Percentiles rank a stretch among this genome's conserved stretches.
Evolutionary conservation across 2,797 vertebrate genomes (phyloP).

Genomic region (Fistularia tabacaria): DNA sequence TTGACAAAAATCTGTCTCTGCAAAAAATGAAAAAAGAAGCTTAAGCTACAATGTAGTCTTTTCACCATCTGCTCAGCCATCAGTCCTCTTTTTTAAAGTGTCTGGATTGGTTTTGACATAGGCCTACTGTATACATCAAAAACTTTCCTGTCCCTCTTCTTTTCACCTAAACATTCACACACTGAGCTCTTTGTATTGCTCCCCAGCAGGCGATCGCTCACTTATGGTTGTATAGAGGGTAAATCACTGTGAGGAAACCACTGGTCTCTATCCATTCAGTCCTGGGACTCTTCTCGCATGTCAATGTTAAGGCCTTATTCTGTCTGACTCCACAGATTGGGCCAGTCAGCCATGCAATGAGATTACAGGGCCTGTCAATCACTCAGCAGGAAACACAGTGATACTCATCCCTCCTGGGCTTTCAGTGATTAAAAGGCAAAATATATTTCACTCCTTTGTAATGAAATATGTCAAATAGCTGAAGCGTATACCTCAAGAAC

Average conservation of each 20-base stretch:
- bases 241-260: conserved; percentile 59
- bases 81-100: conserved; percentile 18
- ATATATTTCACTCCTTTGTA: conserved; percentile 23
- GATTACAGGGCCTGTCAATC: conserved; percentile 62
- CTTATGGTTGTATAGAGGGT: conserved; percentile 35
- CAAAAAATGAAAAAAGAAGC: conserved; percentile 9
- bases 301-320: conserved; percentile 59
- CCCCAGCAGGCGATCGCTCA: conserved; percentile 33
- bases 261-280: conserved; percentile 48
- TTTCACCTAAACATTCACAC: conserved; percentile 55
- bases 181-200: conserved; percentile 63
- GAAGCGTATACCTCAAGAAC: background rate
- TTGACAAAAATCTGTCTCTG: conserved; percentile 21
- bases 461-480: conserved; percentile 22
- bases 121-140: conserved; percentile 24
- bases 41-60: conserved; percentile 22
- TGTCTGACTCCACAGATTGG: conserved; percentile 57
- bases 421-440: conserved; percentile 31
- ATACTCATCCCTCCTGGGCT: conserved; percentile 43
- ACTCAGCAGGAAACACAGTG: conserved; percentile 49
- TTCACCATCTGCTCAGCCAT: conserved; percentile 40
- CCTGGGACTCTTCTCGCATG: conserved; percentile 51
- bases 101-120: conserved; percentile 37
- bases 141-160: conserved; percentile 31
- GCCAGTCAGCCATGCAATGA: conserved; percentile 50